Evolutionary conservation across 2,113 vertebrate genomes (phyloP), one percentile per base, ranked within the genome.

Genomic region (Butorides virescens): DNA sequence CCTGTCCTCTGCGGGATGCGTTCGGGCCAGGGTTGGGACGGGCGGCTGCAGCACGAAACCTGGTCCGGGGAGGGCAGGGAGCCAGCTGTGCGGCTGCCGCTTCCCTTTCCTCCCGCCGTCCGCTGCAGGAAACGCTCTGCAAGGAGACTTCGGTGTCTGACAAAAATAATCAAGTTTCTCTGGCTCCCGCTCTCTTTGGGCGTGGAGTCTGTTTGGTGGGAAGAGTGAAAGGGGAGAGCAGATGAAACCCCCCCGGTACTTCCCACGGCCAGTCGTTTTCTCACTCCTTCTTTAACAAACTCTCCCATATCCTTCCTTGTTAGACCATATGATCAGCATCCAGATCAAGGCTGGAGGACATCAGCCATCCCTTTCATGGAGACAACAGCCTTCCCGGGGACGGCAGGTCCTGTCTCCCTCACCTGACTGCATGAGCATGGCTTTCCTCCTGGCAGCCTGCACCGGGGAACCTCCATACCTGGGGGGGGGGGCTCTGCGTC

Each of bases 381-480:
- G 52, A 25, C 30, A 79, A 56, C 61, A 75, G 42, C 55, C n/a
- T 76, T 32, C 23, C 32, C 4, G 0, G 10, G 63, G 44, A 13
- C 0, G 0, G 25, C 34, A 30, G 68, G 34, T 74, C 70, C 39
- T 58, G 34, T 19, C 39, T 82, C 55, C 66, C 61, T 70, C 70
- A 25, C 0, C 0, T 13, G 52, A 47, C 18, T 27, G 32, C 39
- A 34, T 2, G 17, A 82, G 36, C 61, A 25, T 7, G 1, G 3
- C 66, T 58, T 68, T 76, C 44, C n/a, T 61, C 32, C 58, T 46
- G 29, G 62, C 76, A 88, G 44, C 52, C 37, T 58, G 17, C 15
- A 50, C 30, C 0, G 0, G 39, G 22, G 22, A 21, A 55, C 50
- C 12, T 16, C 49, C 18, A 8, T 47, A 65, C 46, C 61, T 56